Percentiles rank a stretch among this genome's conserved stretches.
phyloP scores from a whole-genome alignment of 2,113 vertebrate species.

The Bubo blakistoni region DNA sequence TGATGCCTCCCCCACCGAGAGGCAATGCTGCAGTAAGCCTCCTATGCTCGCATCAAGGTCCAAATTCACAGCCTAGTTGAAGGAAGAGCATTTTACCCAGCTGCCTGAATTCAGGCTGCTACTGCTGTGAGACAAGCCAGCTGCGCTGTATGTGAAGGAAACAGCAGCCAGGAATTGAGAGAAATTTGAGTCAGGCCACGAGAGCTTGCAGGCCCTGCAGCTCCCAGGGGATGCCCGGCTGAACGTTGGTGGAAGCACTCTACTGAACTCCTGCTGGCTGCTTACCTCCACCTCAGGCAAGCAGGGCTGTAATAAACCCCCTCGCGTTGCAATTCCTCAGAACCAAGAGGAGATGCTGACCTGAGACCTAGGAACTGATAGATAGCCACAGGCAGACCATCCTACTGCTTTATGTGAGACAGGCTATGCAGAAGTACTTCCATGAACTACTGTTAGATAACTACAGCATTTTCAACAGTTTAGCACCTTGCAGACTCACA shows the following conservation, averaged over 20 bases:
- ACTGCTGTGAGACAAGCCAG: neutral
- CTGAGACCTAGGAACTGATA: neutral
- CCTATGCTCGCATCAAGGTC: rapidly evolving
- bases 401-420: neutral
- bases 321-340: rapidly evolving
- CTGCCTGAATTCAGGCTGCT: neutral
- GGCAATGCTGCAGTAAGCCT: neutral
- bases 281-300: rapidly evolving
- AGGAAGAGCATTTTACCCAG: neutral
- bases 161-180: rapidly evolving
- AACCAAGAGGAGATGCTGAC: neutral
- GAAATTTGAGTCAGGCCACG: neutral
- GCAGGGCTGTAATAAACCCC: neutral
- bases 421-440: neutral
- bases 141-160: rapidly evolving
- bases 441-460: neutral
- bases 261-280: rapidly evolving
- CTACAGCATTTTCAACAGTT: neutral
- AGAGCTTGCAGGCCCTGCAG: neutral
- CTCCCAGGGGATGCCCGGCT: neutral
- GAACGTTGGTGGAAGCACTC: neutral
- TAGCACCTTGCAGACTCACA: neutral
- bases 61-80: rapidly evolving
- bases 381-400: no score
- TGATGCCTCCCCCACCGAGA: rapidly evolving